Conservation (phyloP, 2,888 invertebrate species). For the Ormia ochracea region DNA sequence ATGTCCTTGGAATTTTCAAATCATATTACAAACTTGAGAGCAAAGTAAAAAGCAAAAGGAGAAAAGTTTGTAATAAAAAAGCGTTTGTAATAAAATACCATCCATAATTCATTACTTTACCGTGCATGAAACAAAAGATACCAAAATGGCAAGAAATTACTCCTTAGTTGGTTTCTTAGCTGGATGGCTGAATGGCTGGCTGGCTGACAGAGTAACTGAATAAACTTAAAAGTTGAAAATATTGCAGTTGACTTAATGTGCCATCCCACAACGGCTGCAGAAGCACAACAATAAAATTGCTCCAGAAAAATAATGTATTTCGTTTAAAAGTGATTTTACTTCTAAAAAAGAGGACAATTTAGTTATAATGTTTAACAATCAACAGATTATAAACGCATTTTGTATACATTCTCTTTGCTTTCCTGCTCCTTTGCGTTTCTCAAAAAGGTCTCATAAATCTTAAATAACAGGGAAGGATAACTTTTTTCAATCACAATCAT, state of each 20-base stretch:
- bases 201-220: constrained; percentile 1
- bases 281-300: background rate
- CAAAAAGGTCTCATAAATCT: constrained; percentile 32
- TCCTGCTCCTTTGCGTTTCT: background rate
- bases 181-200: background rate
- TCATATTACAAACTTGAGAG: constrained; percentile 11
- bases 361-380: constrained; percentile 54
- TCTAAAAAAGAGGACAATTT: constrained; percentile 32
- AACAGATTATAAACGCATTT: constrained; percentile 32
- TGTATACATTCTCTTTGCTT: background rate
- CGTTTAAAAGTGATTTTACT: constrained; percentile 14
- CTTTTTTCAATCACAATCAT: constrained; percentile 13
- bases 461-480: background rate
- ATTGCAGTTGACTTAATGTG: constrained; percentile 23
- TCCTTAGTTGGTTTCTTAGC: background rate
- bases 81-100: constrained; percentile 54
- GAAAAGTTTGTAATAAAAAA: background rate
- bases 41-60: background rate
- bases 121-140: constrained; percentile 9
- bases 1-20: constrained; percentile 34
- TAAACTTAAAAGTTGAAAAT: constrained; percentile 32
- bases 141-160: constrained; percentile 8
- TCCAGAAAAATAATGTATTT: background rate
- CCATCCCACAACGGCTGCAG: background rate
- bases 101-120: constrained; percentile 48